A percentile compares a stretch with the other conserved stretches of the same genome.
These are phyloP conservation scores for Spisula solida DNA, from an alignment of 2,888 invertebrate genomes.

Conservation along the genomic window DNA sequence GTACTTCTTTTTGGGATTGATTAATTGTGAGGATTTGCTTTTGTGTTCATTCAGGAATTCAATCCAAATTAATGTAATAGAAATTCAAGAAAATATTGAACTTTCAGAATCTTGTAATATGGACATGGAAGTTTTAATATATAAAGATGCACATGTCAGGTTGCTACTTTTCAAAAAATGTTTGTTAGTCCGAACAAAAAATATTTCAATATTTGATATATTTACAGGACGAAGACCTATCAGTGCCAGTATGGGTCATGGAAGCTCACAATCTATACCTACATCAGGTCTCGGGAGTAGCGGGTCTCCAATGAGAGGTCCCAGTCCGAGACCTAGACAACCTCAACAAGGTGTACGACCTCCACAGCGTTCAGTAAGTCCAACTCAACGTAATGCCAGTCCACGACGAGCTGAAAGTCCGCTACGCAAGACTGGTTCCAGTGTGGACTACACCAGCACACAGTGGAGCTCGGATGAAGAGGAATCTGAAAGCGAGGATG, in stretches of 20 bases:
- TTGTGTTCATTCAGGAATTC: no score
- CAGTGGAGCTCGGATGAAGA: slow-evolving; percentile 82
- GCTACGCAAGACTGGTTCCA: slow-evolving; percentile 73
- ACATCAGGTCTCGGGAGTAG: slow-evolving; percentile 65
- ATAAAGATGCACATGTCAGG: no score
- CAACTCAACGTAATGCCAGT: slow-evolving; percentile 61
- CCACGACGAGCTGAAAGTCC: slow-evolving; percentile 66
- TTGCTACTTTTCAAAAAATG: no score
- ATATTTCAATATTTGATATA: slow-evolving; percentile 1
- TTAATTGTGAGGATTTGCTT: no score
- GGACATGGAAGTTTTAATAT: no score
- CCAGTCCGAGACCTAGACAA: slow-evolving; percentile 59
- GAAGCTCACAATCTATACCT: slow-evolving; percentile 56
- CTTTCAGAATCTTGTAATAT: no score
- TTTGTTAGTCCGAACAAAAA: no score
- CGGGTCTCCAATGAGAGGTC: slow-evolving; percentile 65
- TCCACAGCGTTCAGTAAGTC: slow-evolving; percentile 72
- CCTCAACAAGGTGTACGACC: slow-evolving; percentile 45
- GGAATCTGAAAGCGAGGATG: slow-evolving; percentile 88
- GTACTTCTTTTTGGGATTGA: no score
- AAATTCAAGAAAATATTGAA: no score
- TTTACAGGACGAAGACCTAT: slow-evolving; percentile 61
- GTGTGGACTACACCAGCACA: slow-evolving; percentile 83
- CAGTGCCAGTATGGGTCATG: slow-evolving; percentile 44
- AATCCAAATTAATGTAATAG: no score